A percentile compares a stretch with the other conserved stretches of the same genome.
These are phyloP conservation scores for Dysdera silvatica DNA, from an alignment of 1,140 invertebrate species.

Conservation along the genomic window DNA sequence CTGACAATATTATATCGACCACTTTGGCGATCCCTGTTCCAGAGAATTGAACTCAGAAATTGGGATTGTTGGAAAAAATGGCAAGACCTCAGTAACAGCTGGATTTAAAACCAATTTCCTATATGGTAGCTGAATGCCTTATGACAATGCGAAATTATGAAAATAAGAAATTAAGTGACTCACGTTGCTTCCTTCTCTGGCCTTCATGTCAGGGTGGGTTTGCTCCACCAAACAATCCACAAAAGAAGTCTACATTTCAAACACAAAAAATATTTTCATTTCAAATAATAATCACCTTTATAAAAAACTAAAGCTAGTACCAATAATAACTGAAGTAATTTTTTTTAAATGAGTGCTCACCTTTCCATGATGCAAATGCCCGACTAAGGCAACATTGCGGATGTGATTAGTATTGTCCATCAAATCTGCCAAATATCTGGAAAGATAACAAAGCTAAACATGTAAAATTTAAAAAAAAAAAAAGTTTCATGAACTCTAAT, in stretches of 20 bases:
- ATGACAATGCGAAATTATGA: too few species aligned
- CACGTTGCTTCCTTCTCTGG: slow-evolving; percentile 51
- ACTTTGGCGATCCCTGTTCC: too few species aligned
- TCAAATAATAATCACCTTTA: too few species aligned
- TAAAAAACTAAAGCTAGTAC: neutral
- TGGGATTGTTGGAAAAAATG: too few species aligned
- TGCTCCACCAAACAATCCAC: slow-evolving; percentile 95
- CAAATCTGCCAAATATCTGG: slow-evolving; percentile 81
- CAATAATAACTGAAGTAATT: neutral
- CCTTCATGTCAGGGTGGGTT: slow-evolving; percentile 80
- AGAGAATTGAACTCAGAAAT: too few species aligned
- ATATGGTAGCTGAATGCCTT: too few species aligned
- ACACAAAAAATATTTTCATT: too few species aligned
- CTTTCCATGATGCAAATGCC: slow-evolving; percentile 98
- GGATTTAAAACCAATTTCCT: too few species aligned
- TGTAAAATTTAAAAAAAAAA: neutral
- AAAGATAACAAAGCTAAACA: slow-evolving; percentile 3
- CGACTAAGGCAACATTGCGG: slow-evolving; percentile 89
- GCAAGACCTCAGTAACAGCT: too few species aligned
- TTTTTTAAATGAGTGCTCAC: slow-evolving; percentile 34
- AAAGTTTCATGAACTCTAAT: neutral
- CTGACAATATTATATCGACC: too few species aligned
- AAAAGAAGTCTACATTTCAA: slow-evolving; percentile 67
- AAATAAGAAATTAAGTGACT: slow-evolving; percentile 30
- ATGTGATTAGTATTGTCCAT: slow-evolving; percentile 94